Percentiles rank a stretch among this genome's conserved stretches.
Conservation (phyloP, 1,140 invertebrate genomes). For the Papilio polyxenes region DNA sequence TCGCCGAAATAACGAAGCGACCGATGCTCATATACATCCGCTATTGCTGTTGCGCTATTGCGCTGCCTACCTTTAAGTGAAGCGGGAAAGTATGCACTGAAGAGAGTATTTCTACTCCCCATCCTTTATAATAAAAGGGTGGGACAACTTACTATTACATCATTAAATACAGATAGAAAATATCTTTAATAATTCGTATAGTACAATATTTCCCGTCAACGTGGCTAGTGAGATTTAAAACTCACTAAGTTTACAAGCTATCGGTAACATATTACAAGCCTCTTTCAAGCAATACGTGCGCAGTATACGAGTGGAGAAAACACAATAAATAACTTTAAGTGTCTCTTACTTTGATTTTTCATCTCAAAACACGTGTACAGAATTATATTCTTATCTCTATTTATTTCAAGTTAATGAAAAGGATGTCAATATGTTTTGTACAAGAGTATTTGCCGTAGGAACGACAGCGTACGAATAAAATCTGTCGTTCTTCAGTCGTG, state of each 20-base stretch:
- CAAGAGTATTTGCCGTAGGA: no score
- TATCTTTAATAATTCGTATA: no score
- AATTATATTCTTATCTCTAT: background rate
- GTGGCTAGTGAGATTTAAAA: background rate
- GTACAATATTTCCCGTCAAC: background rate
- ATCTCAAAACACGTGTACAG: background rate
- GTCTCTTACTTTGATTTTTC: background rate
- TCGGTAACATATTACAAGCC: background rate
- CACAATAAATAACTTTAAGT: constrained; percentile 2
- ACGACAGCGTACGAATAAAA: background rate
- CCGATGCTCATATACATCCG: no score
- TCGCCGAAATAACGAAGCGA: no score
- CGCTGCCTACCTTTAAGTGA: no score
- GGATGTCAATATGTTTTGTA: background rate
- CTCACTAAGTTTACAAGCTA: background rate
- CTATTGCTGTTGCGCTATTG: no score
- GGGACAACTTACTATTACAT: no score
- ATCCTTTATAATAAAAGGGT: no score
- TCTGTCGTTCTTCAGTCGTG: background rate
- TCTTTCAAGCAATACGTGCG: background rate
- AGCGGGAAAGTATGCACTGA: no score
- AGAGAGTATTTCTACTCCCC: no score
- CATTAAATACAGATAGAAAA: no score
- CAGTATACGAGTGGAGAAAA: background rate
- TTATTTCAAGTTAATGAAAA: background rate